These are phyloP conservation scores for Conomelus anceps DNA, from an alignment of 2,888 invertebrate species.

Conservation along the genomic window DNA sequence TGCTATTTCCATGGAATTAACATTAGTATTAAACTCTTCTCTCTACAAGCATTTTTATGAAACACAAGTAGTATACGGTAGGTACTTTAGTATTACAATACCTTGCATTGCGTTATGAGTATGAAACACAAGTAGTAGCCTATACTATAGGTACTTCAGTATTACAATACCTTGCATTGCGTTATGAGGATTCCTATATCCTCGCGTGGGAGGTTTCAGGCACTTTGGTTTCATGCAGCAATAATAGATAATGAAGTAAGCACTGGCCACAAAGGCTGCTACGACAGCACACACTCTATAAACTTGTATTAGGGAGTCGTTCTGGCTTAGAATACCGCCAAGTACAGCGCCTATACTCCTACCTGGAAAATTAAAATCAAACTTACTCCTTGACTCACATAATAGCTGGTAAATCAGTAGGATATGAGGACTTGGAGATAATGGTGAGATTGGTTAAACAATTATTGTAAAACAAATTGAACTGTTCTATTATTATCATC, in stretches of 20 bases:
- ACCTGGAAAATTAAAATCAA: slow-evolving; percentile 45
- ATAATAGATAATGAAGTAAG: slow-evolving; percentile 68
- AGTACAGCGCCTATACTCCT: slow-evolving; percentile 66
- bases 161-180: slow-evolving; percentile 21
- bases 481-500: too few relatives aligned
- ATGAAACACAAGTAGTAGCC: background rate
- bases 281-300: slow-evolving; percentile 60
- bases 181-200: slow-evolving; percentile 14
- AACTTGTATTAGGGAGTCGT: slow-evolving; percentile 15
- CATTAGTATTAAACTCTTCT: too few relatives aligned
- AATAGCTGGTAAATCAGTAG: too few relatives aligned
- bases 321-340: slow-evolving; percentile 39
- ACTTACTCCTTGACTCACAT: background rate
- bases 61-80: background rate
- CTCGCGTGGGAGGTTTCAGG: background rate
- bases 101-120: slow-evolving; percentile 22
- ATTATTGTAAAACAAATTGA: too few relatives aligned
- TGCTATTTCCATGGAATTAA: too few relatives aligned
- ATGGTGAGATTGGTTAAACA: too few relatives aligned
- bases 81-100: background rate
- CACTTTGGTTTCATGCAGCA: slow-evolving; percentile 47
- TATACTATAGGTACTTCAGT: background rate
- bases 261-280: slow-evolving; percentile 56
- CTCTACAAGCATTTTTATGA: background rate
- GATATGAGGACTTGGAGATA: too few relatives aligned